Evolutionary conservation across 2,797 vertebrate species (phyloP), one percentile per base, ranked within the genome.

Genomic region (Propithecus deckenii): DNA sequence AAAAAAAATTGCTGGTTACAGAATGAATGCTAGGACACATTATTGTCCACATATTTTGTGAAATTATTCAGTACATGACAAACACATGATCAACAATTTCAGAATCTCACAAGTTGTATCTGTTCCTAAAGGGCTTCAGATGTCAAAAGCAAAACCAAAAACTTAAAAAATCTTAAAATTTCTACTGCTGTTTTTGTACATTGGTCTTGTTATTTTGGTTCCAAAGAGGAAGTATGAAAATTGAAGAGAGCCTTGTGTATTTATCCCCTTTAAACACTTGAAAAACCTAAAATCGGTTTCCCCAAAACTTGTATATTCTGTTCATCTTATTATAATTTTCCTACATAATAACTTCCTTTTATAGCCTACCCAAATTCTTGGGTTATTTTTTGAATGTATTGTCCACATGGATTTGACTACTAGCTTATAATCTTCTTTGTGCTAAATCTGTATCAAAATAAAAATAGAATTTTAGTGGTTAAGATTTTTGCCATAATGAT

Each of bases 381-480:
- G 4, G 9, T 67, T 74, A 87, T 50, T 90, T 95, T 92, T 30
- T 75, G 48, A 92, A 96, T 35, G 46, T 89, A 8, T 55, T 74
- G 14, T 72, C 57, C 11, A 10, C 5, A 7, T 35, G 10, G 13
- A 13, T 78, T 57, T 84, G 18, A 91, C n/a, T 38, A 83, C 75
- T 59, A 92, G 14, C 6, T 52, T 74, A 65, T 38, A 11, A 2
- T 69, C 43, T 79, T 91, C 43, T 5, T 84, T 87, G 3, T 74
- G 4, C 43, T 96, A 91, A 87, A 43, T 63, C 7, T 11, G 28
- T 89, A 78, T 89, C 25, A 87, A 95, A 96, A 81, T 85, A 52
- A 93, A 95, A 92, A 61, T 35, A 83, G 5, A 2, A 13, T 84
- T 84, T 80, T 35, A 50, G 35, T 87, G 7, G 72, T 18, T 69